phyloP scores from a whole-genome alignment of 2,113 vertebrate species.

The Dasyornis broadbenti region DNA sequence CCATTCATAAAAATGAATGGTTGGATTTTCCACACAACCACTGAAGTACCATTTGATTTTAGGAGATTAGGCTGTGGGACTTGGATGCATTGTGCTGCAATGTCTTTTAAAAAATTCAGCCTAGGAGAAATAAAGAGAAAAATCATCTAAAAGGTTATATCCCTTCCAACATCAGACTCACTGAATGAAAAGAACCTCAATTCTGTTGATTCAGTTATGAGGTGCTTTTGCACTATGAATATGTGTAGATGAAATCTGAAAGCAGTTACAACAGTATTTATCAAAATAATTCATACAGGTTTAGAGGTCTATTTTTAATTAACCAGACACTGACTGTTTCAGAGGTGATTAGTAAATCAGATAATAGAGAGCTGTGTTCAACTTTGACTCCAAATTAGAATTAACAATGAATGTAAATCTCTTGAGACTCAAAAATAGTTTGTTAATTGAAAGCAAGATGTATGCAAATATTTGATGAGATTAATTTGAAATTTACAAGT shows the following conservation, averaged over 20 bases:
- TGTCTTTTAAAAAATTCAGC: not conserved
- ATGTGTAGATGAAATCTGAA: not conserved
- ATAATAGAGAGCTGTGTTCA: not conserved
- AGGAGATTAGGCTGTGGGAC: not conserved
- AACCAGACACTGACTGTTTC: not conserved
- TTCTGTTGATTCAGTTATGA: not conserved
- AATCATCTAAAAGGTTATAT: not conserved
- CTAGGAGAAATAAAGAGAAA: not conserved
- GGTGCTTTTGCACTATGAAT: not conserved
- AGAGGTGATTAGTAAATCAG: not conserved
- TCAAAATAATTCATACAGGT: not conserved
- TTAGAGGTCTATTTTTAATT: not conserved
- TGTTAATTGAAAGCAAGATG: not conserved
- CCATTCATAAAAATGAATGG: not conserved
- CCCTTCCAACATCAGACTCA: not conserved
- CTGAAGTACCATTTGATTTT: not conserved
- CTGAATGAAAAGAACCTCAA: not conserved
- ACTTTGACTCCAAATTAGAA: not conserved
- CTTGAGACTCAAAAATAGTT: not conserved
- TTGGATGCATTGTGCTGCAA: not conserved
- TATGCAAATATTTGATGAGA: not conserved
- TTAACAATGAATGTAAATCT: not conserved
- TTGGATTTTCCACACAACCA: not conserved
- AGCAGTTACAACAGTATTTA: not conserved
- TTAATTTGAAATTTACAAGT: not conserved